phyloP scores from a whole-genome alignment of 1,140 invertebrate species.

The Pseudomyrmex dendroicus region DNA sequence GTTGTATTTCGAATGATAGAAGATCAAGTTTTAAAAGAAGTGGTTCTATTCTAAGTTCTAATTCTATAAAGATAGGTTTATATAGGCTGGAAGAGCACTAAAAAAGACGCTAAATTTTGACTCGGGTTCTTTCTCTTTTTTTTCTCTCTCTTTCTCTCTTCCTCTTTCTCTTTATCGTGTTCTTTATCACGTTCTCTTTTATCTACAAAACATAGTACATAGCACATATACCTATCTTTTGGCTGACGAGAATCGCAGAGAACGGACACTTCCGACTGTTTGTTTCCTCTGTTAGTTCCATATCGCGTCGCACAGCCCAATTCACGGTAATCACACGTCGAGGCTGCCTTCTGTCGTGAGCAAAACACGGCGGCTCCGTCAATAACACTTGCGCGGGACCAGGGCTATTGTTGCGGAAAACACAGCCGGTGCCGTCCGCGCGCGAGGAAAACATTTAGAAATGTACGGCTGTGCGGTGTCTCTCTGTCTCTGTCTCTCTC shows the following conservation, averaged over 20 bases:
- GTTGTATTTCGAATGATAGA: too few relatives aligned
- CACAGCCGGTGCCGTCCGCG: conserved; percentile 46
- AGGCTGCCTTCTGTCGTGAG: conserved; percentile 45
- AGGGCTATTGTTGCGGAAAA: conserved; percentile 58
- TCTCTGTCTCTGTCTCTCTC: conserved; percentile 18
- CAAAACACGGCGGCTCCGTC: conserved; percentile 30
- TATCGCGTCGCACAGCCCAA: conserved; percentile 48
- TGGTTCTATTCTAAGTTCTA: too few relatives aligned
- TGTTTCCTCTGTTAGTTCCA: conserved; percentile 37
- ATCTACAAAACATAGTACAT: neutral
- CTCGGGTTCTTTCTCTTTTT: too few relatives aligned
- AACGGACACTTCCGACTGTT: conserved; percentile 33
- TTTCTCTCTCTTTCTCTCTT: too few relatives aligned
- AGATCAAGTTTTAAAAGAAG: too few relatives aligned
- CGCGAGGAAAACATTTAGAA: conserved; percentile 62
- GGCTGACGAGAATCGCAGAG: conserved; percentile 21
- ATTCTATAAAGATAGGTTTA: too few relatives aligned
- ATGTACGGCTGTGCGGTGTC: neutral
- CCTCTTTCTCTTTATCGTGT: neutral
- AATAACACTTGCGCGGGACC: conserved; percentile 51
- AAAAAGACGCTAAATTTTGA: too few relatives aligned
- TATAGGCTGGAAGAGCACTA: too few relatives aligned
- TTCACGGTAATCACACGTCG: conserved; percentile 56
- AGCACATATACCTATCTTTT: too few relatives aligned
- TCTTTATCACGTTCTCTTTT: neutral